A percentile compares a stretch with the other conserved stretches of the same genome.
Conservation (phyloP, 1,140 invertebrate species). For the Drosophila nigromelanica region DNA sequence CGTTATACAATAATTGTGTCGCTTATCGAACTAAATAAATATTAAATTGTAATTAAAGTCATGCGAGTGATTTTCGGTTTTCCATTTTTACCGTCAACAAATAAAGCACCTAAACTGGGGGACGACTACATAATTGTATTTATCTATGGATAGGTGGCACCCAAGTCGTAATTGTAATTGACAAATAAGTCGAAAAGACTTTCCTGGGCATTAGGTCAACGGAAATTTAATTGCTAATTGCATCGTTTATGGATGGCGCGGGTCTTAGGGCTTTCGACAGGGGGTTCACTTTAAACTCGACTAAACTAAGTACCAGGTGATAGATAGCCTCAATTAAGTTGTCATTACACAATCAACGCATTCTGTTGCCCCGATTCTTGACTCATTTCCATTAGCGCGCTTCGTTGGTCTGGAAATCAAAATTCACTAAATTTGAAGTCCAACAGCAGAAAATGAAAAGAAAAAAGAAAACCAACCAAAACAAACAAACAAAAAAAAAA, state of each 20-base stretch:
- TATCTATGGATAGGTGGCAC: conserved; percentile 46
- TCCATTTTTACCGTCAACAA: conserved; percentile 50
- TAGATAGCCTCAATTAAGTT: conserved; percentile 78
- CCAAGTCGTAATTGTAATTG: conserved; percentile 61
- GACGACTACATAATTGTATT: conserved; percentile 61
- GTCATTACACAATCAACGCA: conserved; percentile 40
- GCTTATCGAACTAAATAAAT: conserved; percentile 81
- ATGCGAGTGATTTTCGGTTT: conserved; percentile 67
- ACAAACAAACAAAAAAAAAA: conserved; percentile 13
- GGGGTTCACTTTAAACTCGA: conserved; percentile 28
- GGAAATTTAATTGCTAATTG: conserved; percentile 80
- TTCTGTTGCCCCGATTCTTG: conserved; percentile 22
- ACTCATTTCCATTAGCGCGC: conserved; percentile 29
- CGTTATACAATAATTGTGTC: conserved; percentile 67
- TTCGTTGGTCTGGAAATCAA: conserved; percentile 43
- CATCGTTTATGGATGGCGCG: conserved; percentile 61
- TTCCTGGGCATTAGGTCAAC: conserved; percentile 69
- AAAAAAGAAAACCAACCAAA: too few relatives aligned
- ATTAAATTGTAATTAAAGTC: conserved; percentile 83
- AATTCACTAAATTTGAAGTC: conserved; percentile 29
- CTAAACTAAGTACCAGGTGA: conserved; percentile 67
- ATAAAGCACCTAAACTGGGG: conserved; percentile 15
- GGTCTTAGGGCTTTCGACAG: not conserved
- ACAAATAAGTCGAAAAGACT: conserved; percentile 75
- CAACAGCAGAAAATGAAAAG: conserved; percentile 8